Evolutionary conservation across 2,113 vertebrate genomes (phyloP), one percentile per base, ranked within the genome.

Genomic region (Pelecanus crispus): DNA sequence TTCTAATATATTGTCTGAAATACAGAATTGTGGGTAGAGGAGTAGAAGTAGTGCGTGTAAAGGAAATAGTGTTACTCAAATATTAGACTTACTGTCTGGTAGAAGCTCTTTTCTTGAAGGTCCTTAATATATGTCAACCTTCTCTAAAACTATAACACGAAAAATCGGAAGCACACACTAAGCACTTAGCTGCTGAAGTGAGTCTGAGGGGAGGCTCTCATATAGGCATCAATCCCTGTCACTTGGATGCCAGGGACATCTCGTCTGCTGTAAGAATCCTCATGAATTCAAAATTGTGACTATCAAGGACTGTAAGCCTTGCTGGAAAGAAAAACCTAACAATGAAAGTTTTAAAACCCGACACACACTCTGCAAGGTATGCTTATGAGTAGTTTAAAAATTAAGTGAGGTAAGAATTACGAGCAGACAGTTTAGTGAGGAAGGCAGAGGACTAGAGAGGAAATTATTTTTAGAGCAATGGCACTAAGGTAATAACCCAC

Each of bases 401-500:
- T 21, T 11, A 42, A 40, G 36, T 5, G 45, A 50, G 36, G n/a
- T 9, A 21, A 65, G 14, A 61, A 49, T 15, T 32, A 32, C 34
- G 53, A 56, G 45, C 42, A 71, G 63, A 26, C 6, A n/a, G 36
- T 6, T 22, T 29, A n/a, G 53, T 6, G 32, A 65, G 38, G 47
- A 80, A 70, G 62, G 55, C 40, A 53, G 49, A 47, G 24, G 34
- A 32, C 44, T 29, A 62, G 17, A 29, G 32, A 18, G 45, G 53
- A 71, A 81, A 42, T 38, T 14, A 38, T 36, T 61, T 75, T 73
- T 11, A 25, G 34, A 44, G 32, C 26, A 55, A 34, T 0, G 7
- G 71, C 42, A 32, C 42, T 63, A 36, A 53, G 62, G 6, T 49
- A 47, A 56, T 32, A 49, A 25, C 45, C 66, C 91, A 98, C 99